Conservation (phyloP, 2,888 invertebrate species). For the Ischnura elegans region DNA sequence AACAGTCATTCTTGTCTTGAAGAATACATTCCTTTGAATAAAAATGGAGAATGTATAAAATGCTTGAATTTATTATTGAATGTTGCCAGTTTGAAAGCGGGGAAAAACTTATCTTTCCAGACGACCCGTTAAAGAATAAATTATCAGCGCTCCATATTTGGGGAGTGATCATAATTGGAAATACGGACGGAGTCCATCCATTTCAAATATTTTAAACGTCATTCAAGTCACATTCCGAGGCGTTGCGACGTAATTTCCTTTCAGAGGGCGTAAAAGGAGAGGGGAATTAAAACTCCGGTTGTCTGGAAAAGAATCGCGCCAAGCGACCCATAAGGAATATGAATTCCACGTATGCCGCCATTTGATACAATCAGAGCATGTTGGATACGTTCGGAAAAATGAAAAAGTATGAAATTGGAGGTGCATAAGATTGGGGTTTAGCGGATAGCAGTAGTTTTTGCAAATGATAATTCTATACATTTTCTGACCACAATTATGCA, state of each 20-base stretch:
- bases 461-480: too few relatives aligned
- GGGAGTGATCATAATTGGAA: constrained; percentile 39
- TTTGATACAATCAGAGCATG: neutral
- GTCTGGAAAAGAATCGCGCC: constrained; percentile 28
- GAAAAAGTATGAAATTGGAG: too few relatives aligned
- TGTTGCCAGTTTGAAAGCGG: neutral
- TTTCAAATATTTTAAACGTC: constrained; percentile 43
- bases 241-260: constrained; percentile 41
- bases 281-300: constrained; percentile 17
- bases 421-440: too few relatives aligned
- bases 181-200: neutral
- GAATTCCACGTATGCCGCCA: constrained; percentile 37
- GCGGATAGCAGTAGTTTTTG: too few relatives aligned
- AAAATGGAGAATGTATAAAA: neutral
- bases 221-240: constrained; percentile 53
- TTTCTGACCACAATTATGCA: neutral
- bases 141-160: constrained; percentile 24
- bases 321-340: constrained; percentile 52
- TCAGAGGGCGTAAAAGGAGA: constrained; percentile 29
- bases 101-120: constrained; percentile 46
- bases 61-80: neutral
- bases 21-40: neutral
- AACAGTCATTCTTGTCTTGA: neutral
- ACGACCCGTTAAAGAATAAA: constrained; percentile 41
- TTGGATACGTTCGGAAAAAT: neutral